phyloP scores from a whole-genome alignment of 1,140 invertebrate species.

The Lepidurus apus region DNA sequence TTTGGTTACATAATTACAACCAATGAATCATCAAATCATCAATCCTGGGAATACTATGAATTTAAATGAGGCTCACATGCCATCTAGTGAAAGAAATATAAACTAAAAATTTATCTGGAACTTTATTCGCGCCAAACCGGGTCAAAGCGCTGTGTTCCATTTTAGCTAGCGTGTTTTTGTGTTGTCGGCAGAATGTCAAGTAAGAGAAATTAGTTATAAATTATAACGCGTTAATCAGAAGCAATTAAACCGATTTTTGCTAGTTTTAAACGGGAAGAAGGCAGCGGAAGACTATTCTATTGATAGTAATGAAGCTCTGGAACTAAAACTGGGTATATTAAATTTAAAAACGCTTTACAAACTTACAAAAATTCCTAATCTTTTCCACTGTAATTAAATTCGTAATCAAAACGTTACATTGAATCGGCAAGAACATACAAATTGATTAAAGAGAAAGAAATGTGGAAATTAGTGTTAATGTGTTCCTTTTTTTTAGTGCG shows the following conservation, averaged over 20 bases:
- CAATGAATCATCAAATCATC: too few relatives aligned
- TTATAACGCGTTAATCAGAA: too few relatives aligned
- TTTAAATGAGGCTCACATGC: too few relatives aligned
- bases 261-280: slow-evolving; percentile 29
- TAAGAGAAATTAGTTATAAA: not conserved
- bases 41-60: too few relatives aligned
- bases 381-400: too few relatives aligned
- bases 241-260: not conserved
- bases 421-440: too few relatives aligned
- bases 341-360: slow-evolving; percentile 34
- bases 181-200: slow-evolving; percentile 4
- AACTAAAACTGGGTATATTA: slow-evolving; percentile 73
- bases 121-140: too few relatives aligned
- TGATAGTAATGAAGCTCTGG: slow-evolving; percentile 65
- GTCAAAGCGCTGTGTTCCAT: not conserved
- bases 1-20: too few relatives aligned
- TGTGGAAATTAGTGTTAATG: slow-evolving; percentile 24
- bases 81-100: too few relatives aligned
- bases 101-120: too few relatives aligned
- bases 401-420: too few relatives aligned
- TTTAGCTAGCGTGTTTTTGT: not conserved
- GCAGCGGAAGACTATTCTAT: slow-evolving; percentile 47
- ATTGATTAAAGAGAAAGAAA: too few relatives aligned
- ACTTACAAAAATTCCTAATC: not conserved
- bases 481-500: slow-evolving; percentile 53